Conservation (phyloP, 2,113 vertebrate genomes). For the Psephotus haematonotus region DNA sequence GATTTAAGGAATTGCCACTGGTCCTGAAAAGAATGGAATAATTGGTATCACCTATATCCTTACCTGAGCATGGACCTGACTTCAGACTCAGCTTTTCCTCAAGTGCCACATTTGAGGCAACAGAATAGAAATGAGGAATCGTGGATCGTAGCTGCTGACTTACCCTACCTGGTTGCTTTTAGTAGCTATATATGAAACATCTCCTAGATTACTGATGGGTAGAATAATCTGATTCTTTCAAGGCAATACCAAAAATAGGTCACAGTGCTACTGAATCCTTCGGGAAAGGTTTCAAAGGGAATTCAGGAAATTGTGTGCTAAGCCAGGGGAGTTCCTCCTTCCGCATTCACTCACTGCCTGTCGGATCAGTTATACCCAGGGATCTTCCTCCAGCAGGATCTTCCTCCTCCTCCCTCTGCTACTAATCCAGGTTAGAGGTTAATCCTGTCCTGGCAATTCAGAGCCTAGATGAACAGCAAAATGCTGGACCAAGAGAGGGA, state of each 20-base stretch:
- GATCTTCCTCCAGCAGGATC: background rate
- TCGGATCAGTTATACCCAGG: background rate
- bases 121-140: background rate
- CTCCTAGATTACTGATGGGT: background rate
- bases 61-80: background rate
- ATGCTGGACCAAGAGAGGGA: background rate
- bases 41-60: background rate
- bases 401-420: background rate
- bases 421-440: background rate
- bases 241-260: background rate
- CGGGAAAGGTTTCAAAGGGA: background rate
- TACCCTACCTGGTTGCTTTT: background rate
- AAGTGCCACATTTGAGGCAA: background rate
- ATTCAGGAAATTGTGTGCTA: background rate
- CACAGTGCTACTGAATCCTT: background rate
- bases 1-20: background rate
- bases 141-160: background rate
- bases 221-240: background rate
- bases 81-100: background rate
- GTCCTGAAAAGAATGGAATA: background rate
- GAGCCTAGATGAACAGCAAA: background rate
- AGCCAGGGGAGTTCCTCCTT: background rate
- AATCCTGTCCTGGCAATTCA: background rate
- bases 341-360: fast-evolving
- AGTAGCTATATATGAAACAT: background rate